Evolutionary conservation across 92 coral and sea anemone genomes (phyloP).

Genomic region (Epizoanthus illoricatus): DNA sequence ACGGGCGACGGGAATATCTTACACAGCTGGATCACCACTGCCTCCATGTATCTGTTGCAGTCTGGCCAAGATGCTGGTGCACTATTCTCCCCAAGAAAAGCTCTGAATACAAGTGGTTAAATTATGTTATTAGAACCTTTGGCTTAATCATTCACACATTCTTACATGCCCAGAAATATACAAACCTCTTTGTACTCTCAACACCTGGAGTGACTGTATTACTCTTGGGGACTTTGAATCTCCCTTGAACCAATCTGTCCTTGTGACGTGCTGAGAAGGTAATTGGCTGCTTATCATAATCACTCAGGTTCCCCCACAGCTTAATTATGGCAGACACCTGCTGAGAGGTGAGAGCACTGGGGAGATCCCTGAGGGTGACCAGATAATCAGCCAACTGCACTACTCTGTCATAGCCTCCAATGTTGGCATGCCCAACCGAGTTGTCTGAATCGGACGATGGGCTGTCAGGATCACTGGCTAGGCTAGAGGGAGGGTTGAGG

Average conservation of each 20-base stretch:
- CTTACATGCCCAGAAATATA: not conserved
- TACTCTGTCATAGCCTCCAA: too few species aligned
- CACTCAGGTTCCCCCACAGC: conserved; percentile 55
- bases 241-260: conserved; percentile 39
- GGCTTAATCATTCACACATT: not conserved
- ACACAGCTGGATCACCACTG: conserved; percentile 47
- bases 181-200: conserved; percentile 53
- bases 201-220: conserved; percentile 46
- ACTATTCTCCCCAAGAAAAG: conserved; percentile 39
- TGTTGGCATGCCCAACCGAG: too few species aligned
- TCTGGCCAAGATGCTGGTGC: conserved; percentile 77
- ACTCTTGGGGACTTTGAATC: conserved; percentile 47
- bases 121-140: not conserved
- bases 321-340: conserved; percentile 4
- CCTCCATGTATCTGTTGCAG: conserved; percentile 69
- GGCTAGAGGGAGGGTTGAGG: too few species aligned
- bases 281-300: conserved; percentile 47
- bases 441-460: too few species aligned
- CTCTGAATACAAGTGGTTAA: not conserved
- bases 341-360: conserved; percentile 35
- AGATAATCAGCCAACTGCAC: too few species aligned
- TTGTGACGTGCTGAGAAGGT: conserved; percentile 50
- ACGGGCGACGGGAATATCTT: conserved; percentile 36
- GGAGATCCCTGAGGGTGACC: conserved; percentile 36
- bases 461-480: too few species aligned